phyloP scores from a whole-genome alignment of 2,113 vertebrate genomes.

The Cygnus atratus region DNA sequence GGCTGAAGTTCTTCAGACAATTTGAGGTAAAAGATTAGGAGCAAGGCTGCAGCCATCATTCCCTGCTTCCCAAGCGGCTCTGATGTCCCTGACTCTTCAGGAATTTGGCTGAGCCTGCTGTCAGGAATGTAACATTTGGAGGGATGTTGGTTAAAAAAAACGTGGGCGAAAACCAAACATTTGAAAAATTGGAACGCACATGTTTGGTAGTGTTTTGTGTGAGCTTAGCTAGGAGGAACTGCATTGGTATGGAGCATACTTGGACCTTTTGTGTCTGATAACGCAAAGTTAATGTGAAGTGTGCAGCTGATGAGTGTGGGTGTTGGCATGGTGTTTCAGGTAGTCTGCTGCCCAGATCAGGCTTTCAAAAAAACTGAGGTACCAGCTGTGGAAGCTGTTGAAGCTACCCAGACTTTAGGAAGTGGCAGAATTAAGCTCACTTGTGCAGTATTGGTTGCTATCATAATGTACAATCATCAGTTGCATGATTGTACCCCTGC shows the following conservation, averaged over 20 bases:
- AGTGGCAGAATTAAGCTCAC: not conserved
- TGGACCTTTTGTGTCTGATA: not conserved
- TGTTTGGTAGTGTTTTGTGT: accelerated
- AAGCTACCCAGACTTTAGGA: not conserved
- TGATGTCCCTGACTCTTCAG: not conserved
- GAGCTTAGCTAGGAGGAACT: not conserved
- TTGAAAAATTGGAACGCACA: not conserved
- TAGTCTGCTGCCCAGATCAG: not conserved
- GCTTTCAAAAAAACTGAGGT: not conserved
- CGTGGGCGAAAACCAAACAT: not conserved
- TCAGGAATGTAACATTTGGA: not conserved
- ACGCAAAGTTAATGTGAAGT: not conserved
- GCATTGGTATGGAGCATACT: not conserved
- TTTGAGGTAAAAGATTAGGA: not conserved
- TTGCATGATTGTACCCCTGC: not conserved
- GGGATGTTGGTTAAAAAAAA: not conserved
- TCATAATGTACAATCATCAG: not conserved
- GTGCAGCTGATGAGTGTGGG: not conserved
- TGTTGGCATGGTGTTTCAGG: not conserved
- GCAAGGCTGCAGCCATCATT: not conserved
- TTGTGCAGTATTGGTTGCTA: not conserved
- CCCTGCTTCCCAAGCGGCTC: not conserved
- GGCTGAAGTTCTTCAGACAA: not conserved
- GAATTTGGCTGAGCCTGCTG: not conserved
- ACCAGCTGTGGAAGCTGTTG: not conserved